A percentile compares a stretch with the other conserved stretches of the same genome.
phyloP scores from a whole-genome alignment of 2,888 invertebrate species.

The Muschampia staudingeri region DNA sequence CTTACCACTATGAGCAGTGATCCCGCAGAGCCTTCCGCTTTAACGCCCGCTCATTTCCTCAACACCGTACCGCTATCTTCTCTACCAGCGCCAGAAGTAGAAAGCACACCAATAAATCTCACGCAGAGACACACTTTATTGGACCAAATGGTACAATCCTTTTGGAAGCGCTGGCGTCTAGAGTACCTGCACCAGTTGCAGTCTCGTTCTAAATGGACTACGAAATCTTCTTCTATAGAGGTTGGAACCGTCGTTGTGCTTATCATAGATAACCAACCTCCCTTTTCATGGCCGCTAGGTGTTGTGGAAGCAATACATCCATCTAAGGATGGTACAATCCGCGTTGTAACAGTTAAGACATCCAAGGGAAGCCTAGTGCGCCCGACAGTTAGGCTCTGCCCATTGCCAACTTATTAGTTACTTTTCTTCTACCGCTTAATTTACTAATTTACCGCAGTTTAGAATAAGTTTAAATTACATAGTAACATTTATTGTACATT shows the following conservation, averaged over 20 bases:
- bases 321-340: not conserved
- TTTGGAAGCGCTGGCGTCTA: not conserved
- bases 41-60: not conserved
- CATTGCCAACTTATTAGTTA: not conserved
- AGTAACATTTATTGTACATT: too few relatives aligned
- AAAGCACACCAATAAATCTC: not conserved
- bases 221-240: not conserved
- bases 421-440: not conserved
- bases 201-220: not conserved
- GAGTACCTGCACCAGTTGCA: slow-evolving; percentile 5
- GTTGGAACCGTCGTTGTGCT: not conserved
- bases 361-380: not conserved
- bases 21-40: not conserved
- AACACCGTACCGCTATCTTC: not conserved
- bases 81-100: not conserved
- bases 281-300: not conserved
- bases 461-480: not conserved
- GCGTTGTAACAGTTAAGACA: not conserved
- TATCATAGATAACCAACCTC: not conserved
- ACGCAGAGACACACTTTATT: not conserved
- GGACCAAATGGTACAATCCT: not conserved
- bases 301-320: not conserved
- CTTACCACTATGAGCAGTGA: not conserved
- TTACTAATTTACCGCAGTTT: not conserved
- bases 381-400: not conserved